Percentiles rank a stretch among this genome's conserved stretches.
These are phyloP conservation scores for Drosophila flavopinicola DNA, from an alignment of 2,888 invertebrate genomes.

Conservation along the genomic window DNA sequence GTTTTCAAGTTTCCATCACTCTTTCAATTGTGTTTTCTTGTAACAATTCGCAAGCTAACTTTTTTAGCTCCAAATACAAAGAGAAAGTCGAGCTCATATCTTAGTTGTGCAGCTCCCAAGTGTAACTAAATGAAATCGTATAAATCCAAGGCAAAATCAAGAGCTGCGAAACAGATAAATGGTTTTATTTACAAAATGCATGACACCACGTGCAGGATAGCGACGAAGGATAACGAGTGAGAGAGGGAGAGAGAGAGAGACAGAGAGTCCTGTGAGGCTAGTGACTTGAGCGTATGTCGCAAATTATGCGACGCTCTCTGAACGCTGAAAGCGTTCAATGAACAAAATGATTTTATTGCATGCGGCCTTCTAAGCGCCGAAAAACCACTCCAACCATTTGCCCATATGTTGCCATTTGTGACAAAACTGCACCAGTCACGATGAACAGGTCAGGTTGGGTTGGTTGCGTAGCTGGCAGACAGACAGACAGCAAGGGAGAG, in stretches of 20 bases:
- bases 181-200: conserved; percentile 68
- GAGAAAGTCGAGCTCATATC: background rate
- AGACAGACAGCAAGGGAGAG: conserved; percentile 16
- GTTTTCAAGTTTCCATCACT: no score
- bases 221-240: background rate
- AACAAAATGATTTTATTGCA: conserved; percentile 82
- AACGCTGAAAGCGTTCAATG: conserved; percentile 71
- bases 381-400: conserved; percentile 68
- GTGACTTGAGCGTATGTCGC: conserved; percentile 75
- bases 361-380: conserved; percentile 52
- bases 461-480: conserved; percentile 28
- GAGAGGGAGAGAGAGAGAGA: background rate
- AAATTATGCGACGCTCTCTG: conserved; percentile 63
- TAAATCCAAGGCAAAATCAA: conserved; percentile 43
- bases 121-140: background rate
- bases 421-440: conserved; percentile 66
- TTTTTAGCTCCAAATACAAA: background rate
- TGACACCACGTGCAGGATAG: conserved; percentile 27
- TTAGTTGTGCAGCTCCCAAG: background rate
- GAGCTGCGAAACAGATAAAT: conserved; percentile 75
- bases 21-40: no score
- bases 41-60: no score
- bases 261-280: conserved; percentile 33
- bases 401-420: conserved; percentile 81
- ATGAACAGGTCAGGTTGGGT: conserved; percentile 22